A percentile compares a stretch with the other conserved stretches of the same genome.
Conservation (phyloP, 2,888 invertebrate species). For the Mellilla xanthometata region DNA sequence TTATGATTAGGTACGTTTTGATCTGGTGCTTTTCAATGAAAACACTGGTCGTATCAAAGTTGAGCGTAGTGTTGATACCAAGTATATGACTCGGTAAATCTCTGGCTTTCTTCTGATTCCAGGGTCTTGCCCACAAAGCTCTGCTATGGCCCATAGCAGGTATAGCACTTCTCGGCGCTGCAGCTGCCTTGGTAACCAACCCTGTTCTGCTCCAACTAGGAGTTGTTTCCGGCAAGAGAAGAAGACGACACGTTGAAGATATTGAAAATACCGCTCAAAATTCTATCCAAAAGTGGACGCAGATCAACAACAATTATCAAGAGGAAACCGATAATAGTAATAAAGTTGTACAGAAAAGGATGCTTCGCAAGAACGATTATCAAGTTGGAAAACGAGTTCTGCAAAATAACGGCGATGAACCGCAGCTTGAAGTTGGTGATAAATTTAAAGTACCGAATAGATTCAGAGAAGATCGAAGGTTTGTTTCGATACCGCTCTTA, state of each 20-base stretch:
- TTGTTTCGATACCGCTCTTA: conserved; percentile 56
- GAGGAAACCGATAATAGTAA: conserved; percentile 8
- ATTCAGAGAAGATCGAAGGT: conserved; percentile 42
- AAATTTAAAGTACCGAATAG: conserved; percentile 22
- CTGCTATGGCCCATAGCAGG: conserved; percentile 89
- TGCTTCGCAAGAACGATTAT: conserved; percentile 22
- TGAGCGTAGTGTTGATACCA: too few species aligned
- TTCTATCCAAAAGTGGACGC: conserved; percentile 31
- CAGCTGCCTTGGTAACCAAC: conserved; percentile 89
- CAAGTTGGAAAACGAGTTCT: conserved; percentile 20
- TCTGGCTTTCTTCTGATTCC: conserved; percentile 33
- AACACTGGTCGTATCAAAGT: too few species aligned
- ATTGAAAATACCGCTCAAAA: conserved; percentile 27
- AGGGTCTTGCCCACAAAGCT: conserved; percentile 85
- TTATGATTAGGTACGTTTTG: too few species aligned
- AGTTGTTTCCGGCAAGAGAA: conserved; percentile 85
- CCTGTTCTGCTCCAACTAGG: conserved; percentile 91
- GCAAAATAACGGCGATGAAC: background rate
- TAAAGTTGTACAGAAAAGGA: conserved; percentile 25
- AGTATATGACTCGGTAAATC: too few species aligned
- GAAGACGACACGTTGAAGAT: conserved; percentile 72
- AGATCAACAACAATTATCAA: conserved; percentile 18
- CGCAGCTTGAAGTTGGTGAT: conserved; percentile 7
- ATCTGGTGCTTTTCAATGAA: too few species aligned
- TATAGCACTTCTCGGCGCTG: conserved; percentile 90